These are phyloP conservation scores for Melanotaenia maccullochi DNA, from an alignment of 2,797 vertebrate species.

Conservation along the genomic window DNA sequence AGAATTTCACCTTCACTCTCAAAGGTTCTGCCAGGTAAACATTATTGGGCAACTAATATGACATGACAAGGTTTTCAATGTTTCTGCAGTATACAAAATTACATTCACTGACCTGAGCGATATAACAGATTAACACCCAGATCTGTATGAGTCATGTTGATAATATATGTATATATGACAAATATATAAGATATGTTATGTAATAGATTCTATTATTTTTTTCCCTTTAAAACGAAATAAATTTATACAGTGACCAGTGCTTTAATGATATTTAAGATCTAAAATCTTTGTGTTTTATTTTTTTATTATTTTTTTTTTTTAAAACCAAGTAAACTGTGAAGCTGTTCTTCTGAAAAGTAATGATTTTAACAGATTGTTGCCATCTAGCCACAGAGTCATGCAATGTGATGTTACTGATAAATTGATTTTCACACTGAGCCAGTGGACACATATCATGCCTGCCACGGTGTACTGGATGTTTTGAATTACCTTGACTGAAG, in stretches of 20 bases:
- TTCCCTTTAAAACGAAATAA: neutral
- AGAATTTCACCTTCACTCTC: neutral
- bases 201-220: neutral
- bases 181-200: neutral
- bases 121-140: neutral
- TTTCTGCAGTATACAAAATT: neutral
- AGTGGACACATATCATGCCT: neutral
- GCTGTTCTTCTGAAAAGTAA: constrained; percentile 8
- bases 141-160: neutral
- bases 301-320: neutral
- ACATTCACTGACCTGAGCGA: neutral
- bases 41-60: neutral
- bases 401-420: constrained; percentile 13
- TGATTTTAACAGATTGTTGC: constrained; percentile 23
- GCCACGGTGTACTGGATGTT: constrained; percentile 10
- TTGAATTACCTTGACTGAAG: constrained; percentile 9
- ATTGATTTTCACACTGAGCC: constrained; percentile 19
- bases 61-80: neutral
- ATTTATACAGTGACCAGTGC: neutral
- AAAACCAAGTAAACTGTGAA: neutral
- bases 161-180: neutral
- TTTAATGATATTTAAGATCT: constrained; percentile 1
- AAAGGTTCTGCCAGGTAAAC: neutral
- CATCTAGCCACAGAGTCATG: constrained; percentile 1
- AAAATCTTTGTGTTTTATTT: neutral